phyloP scores from a whole-genome alignment of 2,797 vertebrate species.

The Oophaga sylvatica region DNA sequence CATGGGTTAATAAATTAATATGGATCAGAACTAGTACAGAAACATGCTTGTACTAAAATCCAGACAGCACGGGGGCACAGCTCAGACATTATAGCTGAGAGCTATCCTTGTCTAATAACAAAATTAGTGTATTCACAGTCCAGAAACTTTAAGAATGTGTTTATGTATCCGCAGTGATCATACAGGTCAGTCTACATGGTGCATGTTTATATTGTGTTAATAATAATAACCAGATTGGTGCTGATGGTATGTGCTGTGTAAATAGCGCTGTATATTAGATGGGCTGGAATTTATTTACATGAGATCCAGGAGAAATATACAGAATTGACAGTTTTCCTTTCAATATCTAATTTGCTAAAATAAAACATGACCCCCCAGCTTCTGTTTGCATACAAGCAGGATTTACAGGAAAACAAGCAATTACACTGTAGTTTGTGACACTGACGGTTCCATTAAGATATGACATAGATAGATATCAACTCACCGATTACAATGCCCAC shows the following conservation, averaged over 20 bases:
- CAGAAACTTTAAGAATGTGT: constrained; percentile 6
- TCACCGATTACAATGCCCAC: neutral
- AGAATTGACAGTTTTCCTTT: constrained; percentile 2
- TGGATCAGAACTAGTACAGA: neutral
- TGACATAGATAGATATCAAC: neutral
- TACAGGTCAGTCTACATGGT: neutral
- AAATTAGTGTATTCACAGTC: neutral
- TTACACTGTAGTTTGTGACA: neutral
- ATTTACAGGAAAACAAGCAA: neutral
- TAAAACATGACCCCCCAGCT: constrained; percentile 21
- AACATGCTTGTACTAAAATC: too few species aligned
- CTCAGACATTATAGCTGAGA: neutral
- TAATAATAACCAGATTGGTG: constrained; percentile 39
- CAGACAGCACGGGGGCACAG: neutral
- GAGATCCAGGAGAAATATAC: constrained; percentile 27
- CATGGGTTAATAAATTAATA: neutral
- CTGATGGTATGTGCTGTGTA: constrained; percentile 15
- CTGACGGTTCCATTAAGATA: neutral
- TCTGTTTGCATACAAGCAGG: constrained; percentile 23
- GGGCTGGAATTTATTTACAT: constrained; percentile 15
- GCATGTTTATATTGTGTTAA: neutral
- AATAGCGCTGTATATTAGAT: neutral
- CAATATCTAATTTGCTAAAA: neutral
- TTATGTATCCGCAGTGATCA: constrained; percentile 6
- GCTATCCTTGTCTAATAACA: neutral